Conservation (phyloP, 1,140 invertebrate species). For the Cydia splendana region DNA sequence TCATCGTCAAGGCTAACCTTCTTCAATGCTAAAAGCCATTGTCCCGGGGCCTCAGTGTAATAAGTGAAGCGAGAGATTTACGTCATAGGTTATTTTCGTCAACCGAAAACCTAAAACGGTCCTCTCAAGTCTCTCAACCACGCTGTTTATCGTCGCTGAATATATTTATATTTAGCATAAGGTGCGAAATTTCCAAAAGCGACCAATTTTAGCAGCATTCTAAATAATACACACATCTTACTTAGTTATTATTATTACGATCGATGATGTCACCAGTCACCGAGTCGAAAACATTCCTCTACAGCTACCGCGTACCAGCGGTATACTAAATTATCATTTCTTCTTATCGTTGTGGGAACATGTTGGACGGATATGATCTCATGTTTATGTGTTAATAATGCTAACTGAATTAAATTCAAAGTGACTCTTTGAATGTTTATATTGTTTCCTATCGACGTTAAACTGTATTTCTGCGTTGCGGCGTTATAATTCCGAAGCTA, state of each 20-base stretch:
- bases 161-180: neutral
- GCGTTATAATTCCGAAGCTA: slow-evolving; percentile 15
- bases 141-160: neutral
- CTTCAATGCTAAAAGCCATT: slow-evolving; percentile 19
- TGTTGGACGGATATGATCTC: slow-evolving; percentile 23
- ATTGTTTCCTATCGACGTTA: neutral
- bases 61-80: slow-evolving; percentile 23
- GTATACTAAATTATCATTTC: slow-evolving; percentile 2
- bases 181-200: neutral
- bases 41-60: slow-evolving; percentile 10
- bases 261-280: slow-evolving; percentile 7
- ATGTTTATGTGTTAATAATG: slow-evolving; percentile 3
- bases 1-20: slow-evolving; percentile 8
- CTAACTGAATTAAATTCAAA: slow-evolving; percentile 9
- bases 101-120: slow-evolving; percentile 14
- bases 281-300: slow-evolving; percentile 17
- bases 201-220: neutral
- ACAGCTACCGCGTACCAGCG: neutral
- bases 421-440: slow-evolving; percentile 1
- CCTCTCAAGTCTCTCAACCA: neutral
- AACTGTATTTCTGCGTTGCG: slow-evolving; percentile 3
- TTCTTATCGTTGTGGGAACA: slow-evolving; percentile 26
- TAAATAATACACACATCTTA: neutral
- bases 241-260: neutral
- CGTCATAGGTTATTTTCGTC: slow-evolving; percentile 24